These are phyloP conservation scores for Psittacula cyanocephala DNA, from an alignment of 2,113 vertebrate species.

Conservation along the genomic window DNA sequence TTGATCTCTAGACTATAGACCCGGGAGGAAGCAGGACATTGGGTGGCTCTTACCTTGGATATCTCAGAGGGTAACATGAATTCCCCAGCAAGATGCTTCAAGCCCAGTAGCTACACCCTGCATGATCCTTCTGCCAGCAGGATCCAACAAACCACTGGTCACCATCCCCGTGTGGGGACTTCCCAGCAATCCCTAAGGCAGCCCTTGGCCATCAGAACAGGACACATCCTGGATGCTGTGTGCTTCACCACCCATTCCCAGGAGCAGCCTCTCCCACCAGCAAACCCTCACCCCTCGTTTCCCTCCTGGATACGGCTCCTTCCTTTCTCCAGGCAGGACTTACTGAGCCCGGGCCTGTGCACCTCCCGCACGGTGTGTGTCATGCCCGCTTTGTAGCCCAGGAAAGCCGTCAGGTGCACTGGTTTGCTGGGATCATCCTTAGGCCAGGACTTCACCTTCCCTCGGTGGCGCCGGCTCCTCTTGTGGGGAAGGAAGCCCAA, in stretches of 20 bases:
- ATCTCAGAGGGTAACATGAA: background rate
- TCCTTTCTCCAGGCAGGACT: background rate
- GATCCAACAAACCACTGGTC: background rate
- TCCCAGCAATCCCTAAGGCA: background rate
- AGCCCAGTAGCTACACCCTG: background rate
- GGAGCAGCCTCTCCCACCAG: background rate
- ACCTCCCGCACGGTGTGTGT: constrained; percentile 79
- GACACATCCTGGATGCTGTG: background rate
- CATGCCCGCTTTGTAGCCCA: constrained; percentile 86
- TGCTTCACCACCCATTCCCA: background rate
- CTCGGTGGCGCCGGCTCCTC: constrained; percentile 77
- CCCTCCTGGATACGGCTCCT: background rate
- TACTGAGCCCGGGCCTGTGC: constrained; percentile 80
- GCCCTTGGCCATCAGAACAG: background rate
- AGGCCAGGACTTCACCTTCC: constrained; percentile 83
- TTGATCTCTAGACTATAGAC: too few species aligned
- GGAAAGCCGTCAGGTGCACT: constrained; percentile 80
- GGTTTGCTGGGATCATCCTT: constrained; percentile 79
- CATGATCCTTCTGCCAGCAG: background rate
- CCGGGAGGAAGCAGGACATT: fast-evolving
- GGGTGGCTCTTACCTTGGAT: background rate
- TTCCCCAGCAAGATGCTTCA: background rate
- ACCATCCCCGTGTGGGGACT: too few species aligned
- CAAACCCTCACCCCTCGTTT: fast-evolving
- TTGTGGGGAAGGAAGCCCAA: constrained; percentile 82